phyloP scores from a whole-genome alignment of 2,113 vertebrate species.

The Hippocampus zosterae region DNA sequence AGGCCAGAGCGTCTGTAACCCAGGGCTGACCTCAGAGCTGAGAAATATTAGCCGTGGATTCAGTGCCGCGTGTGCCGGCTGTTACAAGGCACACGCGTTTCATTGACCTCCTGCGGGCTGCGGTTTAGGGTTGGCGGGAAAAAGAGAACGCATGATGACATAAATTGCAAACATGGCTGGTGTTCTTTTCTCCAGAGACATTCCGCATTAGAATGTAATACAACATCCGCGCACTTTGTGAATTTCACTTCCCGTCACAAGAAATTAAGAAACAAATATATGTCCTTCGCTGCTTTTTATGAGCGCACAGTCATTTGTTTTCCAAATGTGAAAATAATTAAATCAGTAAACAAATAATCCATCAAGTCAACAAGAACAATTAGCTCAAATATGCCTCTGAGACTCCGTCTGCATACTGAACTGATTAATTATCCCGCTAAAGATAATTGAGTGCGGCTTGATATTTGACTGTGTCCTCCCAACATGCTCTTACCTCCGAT shows the following conservation, averaged over 20 bases:
- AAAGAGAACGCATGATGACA: constrained; percentile 31
- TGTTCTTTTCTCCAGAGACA: constrained; percentile 29
- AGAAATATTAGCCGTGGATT: constrained; percentile 67
- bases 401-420: constrained; percentile 74
- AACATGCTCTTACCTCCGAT: constrained; percentile 15
- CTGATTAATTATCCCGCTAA: constrained; percentile 76
- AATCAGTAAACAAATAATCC: constrained; percentile 82
- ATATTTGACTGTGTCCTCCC: constrained; percentile 59
- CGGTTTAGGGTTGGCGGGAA: constrained; percentile 29
- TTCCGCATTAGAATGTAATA: constrained; percentile 2
- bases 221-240: constrained; percentile 13
- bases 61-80: constrained; percentile 47
- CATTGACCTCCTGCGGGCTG: constrained; percentile 47
- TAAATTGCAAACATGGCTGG: constrained; percentile 21
- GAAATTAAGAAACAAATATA: constrained; percentile 16
- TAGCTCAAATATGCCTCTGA: constrained; percentile 77
- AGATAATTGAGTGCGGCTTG: constrained; percentile 72
- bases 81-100: constrained; percentile 55
- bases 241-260: constrained; percentile 10
- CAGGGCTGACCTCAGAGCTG: constrained; percentile 47
- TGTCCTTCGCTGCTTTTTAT: constrained; percentile 8
- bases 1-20: constrained; percentile 50
- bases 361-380: constrained; percentile 81
- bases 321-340: constrained; percentile 76
- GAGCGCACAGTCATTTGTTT: constrained; percentile 65